Percentiles rank a stretch among this genome's conserved stretches.
Evolutionary conservation across 2,113 vertebrate species (phyloP).

Genomic region (Sula dactylatra): DNA sequence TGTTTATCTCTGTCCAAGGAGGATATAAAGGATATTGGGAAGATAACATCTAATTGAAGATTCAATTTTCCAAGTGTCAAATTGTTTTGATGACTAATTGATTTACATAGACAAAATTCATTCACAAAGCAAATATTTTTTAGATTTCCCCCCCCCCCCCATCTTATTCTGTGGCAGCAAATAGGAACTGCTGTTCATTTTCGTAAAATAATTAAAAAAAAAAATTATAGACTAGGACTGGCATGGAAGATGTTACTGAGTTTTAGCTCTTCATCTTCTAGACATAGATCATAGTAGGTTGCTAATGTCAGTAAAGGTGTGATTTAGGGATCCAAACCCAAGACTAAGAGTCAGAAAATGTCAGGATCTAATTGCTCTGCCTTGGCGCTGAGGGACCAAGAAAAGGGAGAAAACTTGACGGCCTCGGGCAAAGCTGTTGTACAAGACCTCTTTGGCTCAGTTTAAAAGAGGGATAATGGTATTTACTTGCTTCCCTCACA

Average conservation of each 20-base stretch:
- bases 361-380: conserved; percentile 12
- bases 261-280: background rate
- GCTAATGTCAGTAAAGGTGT: background rate
- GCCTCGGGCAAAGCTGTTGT: background rate
- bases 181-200: background rate
- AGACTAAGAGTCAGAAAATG: background rate
- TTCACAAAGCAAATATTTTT: conserved; percentile 38
- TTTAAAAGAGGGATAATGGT: background rate
- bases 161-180: background rate
- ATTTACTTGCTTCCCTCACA: background rate
- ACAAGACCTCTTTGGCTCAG: background rate
- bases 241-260: background rate
- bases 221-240: background rate
- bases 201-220: background rate
- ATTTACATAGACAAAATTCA: conserved; percentile 68
- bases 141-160: background rate
- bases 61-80: conserved; percentile 72
- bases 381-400: background rate
- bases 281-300: background rate
- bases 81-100: conserved; percentile 77
- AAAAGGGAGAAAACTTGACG: background rate
- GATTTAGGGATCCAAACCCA: background rate
- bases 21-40: conserved; percentile 79
- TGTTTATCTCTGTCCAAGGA: conserved; percentile 79
- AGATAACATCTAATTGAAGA: conserved; percentile 79